Percentiles rank a stretch among this genome's conserved stretches.
Conservation (phyloP, 2,797 vertebrate species). For the Setipinna tenuifilis region DNA sequence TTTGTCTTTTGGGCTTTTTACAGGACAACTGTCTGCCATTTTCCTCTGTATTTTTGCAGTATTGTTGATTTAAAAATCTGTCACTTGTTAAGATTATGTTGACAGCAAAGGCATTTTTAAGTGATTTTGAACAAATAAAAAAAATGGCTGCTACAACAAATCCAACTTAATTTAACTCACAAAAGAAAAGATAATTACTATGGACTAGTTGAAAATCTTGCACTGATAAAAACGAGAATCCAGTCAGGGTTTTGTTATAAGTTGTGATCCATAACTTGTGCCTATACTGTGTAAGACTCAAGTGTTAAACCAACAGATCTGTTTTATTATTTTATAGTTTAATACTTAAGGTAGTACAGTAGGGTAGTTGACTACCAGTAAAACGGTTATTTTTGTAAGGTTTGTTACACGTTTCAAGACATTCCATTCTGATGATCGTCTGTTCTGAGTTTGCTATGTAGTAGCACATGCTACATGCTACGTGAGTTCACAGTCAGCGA, state of each 20-base stretch:
- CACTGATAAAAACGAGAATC: neutral
- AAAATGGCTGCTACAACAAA: constrained; percentile 17
- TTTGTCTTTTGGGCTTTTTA: constrained; percentile 6
- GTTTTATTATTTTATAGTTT: neutral
- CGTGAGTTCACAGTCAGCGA: neutral
- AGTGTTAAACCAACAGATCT: neutral
- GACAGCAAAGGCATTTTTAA: neutral
- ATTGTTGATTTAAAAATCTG: constrained; percentile 17
- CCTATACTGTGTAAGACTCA: neutral
- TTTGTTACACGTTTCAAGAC: neutral
- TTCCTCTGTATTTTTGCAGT: neutral
- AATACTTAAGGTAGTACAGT: neutral
- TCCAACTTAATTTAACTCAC: neutral
- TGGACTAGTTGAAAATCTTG: neutral
- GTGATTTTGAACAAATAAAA: constrained; percentile 1
- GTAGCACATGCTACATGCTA: neutral
- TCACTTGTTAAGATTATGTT: neutral
- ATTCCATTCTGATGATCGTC: neutral
- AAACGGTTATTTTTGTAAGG: neutral
- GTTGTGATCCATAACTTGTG: neutral
- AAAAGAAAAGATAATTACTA: neutral
- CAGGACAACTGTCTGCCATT: neutral
- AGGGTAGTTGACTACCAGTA: neutral
- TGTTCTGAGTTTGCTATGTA: neutral
- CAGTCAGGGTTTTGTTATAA: neutral